A percentile compares a stretch with the other conserved stretches of the same genome.
Conservation (phyloP, 2,113 vertebrate species). For the Potamarius usumacintae region DNA sequence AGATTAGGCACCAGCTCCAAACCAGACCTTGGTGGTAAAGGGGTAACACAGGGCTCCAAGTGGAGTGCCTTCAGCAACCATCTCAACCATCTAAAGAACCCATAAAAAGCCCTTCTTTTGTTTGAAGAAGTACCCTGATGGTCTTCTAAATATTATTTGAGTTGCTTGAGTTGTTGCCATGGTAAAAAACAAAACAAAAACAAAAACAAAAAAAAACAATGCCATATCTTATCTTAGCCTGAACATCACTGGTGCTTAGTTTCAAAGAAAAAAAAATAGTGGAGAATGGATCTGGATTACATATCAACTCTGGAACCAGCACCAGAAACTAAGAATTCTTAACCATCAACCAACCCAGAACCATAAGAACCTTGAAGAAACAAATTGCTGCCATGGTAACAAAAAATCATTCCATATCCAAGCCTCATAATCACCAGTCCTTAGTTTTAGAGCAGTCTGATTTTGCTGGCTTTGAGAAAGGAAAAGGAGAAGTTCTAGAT, state of each 20-base stretch:
- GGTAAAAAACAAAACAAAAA: background rate
- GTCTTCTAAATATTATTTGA: background rate
- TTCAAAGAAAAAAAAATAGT: background rate
- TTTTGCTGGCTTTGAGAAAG: too few species aligned
- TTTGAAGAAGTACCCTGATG: background rate
- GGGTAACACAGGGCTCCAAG: too few species aligned
- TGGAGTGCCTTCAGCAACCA: too few species aligned
- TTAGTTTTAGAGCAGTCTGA: background rate
- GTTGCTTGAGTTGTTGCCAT: background rate
- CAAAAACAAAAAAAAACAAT: background rate
- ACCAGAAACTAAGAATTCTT: background rate
- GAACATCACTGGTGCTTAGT: background rate
- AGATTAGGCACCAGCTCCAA: too few species aligned
- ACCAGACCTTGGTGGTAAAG: too few species aligned
- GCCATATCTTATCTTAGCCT: background rate
- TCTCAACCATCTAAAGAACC: background rate
- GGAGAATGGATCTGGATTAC: background rate
- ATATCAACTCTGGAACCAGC: background rate
- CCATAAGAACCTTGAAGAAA: background rate
- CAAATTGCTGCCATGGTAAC: background rate
- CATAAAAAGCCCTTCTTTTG: background rate
- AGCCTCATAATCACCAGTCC: background rate
- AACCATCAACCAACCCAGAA: background rate
- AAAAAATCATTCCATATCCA: background rate
- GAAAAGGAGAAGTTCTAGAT: too few species aligned